phyloP scores from a whole-genome alignment of 37 sponge, comb jelly and placozoan genomes.

The Diacarnus erythraeanus region DNA sequence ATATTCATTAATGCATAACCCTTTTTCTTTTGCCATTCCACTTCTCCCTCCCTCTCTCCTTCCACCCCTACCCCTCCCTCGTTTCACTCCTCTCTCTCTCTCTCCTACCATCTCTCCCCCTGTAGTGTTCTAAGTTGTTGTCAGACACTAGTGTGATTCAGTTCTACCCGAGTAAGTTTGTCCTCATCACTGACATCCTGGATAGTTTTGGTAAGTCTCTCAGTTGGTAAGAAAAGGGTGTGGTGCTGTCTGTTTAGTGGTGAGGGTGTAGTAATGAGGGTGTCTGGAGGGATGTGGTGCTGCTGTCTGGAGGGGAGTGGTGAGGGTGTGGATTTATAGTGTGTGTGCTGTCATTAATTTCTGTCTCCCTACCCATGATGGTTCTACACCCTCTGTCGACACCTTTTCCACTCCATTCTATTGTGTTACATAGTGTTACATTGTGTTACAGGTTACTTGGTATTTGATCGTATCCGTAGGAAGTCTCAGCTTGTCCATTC shows the following conservation, averaged over 20 bases:
- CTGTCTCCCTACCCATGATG: too few species aligned
- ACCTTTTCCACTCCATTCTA: too few species aligned
- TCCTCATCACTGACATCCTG: slow-evolving; percentile 96
- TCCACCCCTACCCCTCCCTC: too few species aligned
- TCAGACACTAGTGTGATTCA: slow-evolving; percentile 86
- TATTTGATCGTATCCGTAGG: slow-evolving; percentile 84
- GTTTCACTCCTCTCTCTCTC: too few species aligned
- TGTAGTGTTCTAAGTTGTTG: slow-evolving; percentile 91
- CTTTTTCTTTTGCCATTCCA: not conserved
- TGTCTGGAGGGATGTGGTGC: too few species aligned
- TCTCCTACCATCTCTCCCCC: not conserved
- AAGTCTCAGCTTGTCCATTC: slow-evolving; percentile 69
- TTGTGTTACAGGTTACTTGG: slow-evolving; percentile 64
- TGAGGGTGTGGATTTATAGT: too few species aligned
- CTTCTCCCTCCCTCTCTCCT: not conserved
- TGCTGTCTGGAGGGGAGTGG: too few species aligned
- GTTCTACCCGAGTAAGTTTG: slow-evolving; percentile 99
- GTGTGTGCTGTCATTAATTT: too few species aligned
- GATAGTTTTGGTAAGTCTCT: slow-evolving; percentile 89
- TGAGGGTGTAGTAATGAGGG: not conserved
- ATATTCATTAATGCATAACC: too few species aligned
- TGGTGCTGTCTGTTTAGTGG: not conserved
- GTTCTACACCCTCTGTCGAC: too few species aligned
- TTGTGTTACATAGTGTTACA: too few species aligned
- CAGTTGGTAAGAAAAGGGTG: not conserved